Percentiles rank a stretch among this genome's conserved stretches.
Evolutionary conservation across 2,797 vertebrate genomes (phyloP).

Genomic region (Chelon auratus): DNA sequence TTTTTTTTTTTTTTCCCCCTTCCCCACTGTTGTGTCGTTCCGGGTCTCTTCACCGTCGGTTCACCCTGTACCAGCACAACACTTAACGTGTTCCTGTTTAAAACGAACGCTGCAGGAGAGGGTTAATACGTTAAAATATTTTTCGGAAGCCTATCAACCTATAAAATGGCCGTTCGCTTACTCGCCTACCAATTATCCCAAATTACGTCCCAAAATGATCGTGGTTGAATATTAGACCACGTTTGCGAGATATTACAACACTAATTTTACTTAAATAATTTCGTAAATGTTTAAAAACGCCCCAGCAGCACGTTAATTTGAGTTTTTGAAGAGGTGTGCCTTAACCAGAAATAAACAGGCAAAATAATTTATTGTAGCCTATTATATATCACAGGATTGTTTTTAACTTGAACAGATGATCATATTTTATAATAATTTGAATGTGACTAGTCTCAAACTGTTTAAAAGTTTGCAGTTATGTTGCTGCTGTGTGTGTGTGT

Average conservation of each 20-base stretch:
- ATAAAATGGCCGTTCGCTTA: slow-evolving; percentile 49
- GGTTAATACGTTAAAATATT: neutral
- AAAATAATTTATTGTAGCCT: too few relatives aligned
- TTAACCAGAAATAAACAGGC: too few relatives aligned
- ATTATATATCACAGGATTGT: too few relatives aligned
- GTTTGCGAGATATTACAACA: neutral
- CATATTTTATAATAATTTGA: too few relatives aligned
- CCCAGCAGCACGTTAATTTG: neutral
- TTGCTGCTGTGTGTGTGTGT: neutral
- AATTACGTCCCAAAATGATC: slow-evolving; percentile 2
- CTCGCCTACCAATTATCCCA: slow-evolving; percentile 1
- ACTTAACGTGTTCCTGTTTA: neutral
- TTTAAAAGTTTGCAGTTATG: neutral
- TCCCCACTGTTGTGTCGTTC: neutral
- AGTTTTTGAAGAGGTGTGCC: too few relatives aligned
- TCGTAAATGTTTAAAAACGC: neutral
- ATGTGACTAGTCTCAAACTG: neutral
- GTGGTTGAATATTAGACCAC: slow-evolving; percentile 30
- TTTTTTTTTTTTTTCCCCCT: too few relatives aligned
- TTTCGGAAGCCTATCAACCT: neutral
- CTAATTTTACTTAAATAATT: neutral
- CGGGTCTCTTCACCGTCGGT: slow-evolving; percentile 5
- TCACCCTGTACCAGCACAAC: neutral
- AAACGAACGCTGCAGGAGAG: neutral
- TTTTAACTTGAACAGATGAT: too few relatives aligned